Evolutionary conservation across 2,113 vertebrate genomes (phyloP), one percentile per base, ranked within the genome.

Genomic region (Caloenas nicobarica): DNA sequence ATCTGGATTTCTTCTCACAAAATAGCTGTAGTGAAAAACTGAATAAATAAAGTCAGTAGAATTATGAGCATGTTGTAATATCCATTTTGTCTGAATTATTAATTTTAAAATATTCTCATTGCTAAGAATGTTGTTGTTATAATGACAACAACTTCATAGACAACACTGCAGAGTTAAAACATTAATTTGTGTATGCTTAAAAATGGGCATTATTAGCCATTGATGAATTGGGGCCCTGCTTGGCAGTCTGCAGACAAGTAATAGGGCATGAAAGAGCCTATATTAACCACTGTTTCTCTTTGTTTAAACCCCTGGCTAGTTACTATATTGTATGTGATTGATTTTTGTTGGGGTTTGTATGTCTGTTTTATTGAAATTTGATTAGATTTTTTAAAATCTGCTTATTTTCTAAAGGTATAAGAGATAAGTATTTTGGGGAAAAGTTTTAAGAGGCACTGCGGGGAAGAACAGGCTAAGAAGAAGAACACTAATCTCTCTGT

Each of bases 1-100:
- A 85, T 7, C 54, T 80, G 51, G 26, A 83, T 93, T 93, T 93
- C n/a, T 51, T 8, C 29, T 93, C 25, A 89, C 10, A 91, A 90
- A 95, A 86, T 42, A 81, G 7, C 31, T 58, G 22, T 16, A 76
- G 22, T 34, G 31, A 26, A 94, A 74, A 92, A 80, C 33, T 14
- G 2, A 60, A 86, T 38, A 53, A 86, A 91, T 68, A 77, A 40
- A 80, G 2, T 40, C 40, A 17, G 19, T 38, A 79, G 21, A 86
- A 80, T 85, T 48, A 73, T 8, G 7, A 80, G 8, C 6, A 61
- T 21, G 12, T 44, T 80, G 18, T 78, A 82, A 66, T 50, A 61
- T 23, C 6, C 2, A 13, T 85, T 92, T 87, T 82, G 4, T 57
- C 40, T 70, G 36, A 82, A 17, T 9, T 69, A 31, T 36, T 69